Evolutionary conservation across 2,797 vertebrate species (phyloP).

Genomic region (Oreochromis mossambicus): DNA sequence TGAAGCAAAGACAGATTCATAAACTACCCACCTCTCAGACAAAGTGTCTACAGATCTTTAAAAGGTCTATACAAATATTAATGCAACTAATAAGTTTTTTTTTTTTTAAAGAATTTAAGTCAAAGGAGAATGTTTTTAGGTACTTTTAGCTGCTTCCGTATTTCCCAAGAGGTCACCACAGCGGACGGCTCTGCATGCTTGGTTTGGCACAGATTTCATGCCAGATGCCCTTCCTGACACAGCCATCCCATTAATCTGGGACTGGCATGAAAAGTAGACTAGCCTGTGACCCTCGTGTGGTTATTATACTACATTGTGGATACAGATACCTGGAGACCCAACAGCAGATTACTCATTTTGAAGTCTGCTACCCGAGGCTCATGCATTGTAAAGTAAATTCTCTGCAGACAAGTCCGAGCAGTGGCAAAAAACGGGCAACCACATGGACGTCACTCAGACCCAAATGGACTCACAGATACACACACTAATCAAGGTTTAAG

Average conservation of each 20-base stretch:
- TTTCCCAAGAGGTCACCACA: background rate
- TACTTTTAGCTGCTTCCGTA: background rate
- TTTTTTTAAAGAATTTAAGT: background rate
- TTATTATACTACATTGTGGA: background rate
- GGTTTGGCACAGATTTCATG: background rate
- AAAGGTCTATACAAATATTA: background rate
- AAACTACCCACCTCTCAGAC: background rate
- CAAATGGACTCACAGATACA: background rate
- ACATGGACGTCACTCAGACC: background rate
- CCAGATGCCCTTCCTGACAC: background rate
- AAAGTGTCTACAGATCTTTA: background rate
- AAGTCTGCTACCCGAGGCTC: background rate
- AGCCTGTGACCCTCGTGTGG: background rate
- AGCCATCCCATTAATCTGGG: background rate
- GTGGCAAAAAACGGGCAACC: background rate
- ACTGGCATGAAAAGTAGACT: background rate
- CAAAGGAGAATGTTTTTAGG: background rate
- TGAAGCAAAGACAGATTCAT: background rate
- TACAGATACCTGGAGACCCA: background rate
- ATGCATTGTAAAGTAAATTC: background rate
- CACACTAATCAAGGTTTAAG: background rate
- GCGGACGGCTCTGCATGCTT: background rate
- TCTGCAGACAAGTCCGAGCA: background rate
- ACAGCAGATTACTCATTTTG: background rate
- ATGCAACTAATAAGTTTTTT: rapidly evolving